Evolutionary conservation across 2,113 vertebrate genomes (phyloP).

Genomic region (Phrynosoma blainvillii): DNA sequence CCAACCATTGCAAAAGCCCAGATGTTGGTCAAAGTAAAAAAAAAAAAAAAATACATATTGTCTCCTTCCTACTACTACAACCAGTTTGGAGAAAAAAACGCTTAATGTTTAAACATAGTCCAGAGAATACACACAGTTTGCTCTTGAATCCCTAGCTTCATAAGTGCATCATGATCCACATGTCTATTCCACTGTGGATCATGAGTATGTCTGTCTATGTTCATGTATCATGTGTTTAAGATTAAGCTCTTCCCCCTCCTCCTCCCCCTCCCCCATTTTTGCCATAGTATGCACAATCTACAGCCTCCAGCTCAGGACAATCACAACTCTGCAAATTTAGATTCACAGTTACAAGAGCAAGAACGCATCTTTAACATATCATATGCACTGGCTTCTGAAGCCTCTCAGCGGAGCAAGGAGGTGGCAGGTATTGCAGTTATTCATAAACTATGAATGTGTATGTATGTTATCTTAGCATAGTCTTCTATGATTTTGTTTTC

Average conservation of each 20-base stretch:
- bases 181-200: constrained; percentile 28
- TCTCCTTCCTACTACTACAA: background rate
- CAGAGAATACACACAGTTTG: background rate
- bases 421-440: constrained; percentile 89
- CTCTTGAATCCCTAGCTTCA: background rate
- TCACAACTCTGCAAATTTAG: constrained; percentile 78
- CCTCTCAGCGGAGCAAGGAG: constrained; percentile 95
- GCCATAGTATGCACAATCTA: constrained; percentile 87
- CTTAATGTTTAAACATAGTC: background rate
- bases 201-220: constrained; percentile 54
- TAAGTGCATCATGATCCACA: constrained; percentile 14
- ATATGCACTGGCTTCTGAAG: constrained; percentile 94
- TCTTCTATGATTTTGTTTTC: constrained; percentile 36
- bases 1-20: background rate
- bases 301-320: constrained; percentile 81
- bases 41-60: constrained; percentile 1
- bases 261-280: constrained; percentile 30
- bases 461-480: constrained; percentile 27
- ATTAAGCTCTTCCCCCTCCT: background rate
- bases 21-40: constrained; percentile 6
- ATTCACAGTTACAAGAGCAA: constrained; percentile 91
- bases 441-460: constrained; percentile 56
- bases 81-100: constrained; percentile 15
- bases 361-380: constrained; percentile 97
- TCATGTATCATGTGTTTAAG: constrained; percentile 32